Evolutionary conservation across 2,888 invertebrate genomes (phyloP), one percentile per base, ranked within the genome.

Genomic region (Pandemis corylana): DNA sequence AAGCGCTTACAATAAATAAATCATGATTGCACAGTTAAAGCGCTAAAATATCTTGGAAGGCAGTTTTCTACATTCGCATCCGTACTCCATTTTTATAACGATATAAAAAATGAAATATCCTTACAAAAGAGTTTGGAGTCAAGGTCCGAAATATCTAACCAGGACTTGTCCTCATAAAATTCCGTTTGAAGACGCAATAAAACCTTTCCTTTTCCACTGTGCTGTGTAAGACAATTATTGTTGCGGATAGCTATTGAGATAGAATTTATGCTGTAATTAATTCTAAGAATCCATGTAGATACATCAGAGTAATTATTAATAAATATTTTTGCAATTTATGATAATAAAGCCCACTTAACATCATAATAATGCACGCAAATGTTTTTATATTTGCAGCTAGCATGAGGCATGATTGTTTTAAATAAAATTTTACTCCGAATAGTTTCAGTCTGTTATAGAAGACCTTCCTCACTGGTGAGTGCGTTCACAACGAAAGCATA

Each of bases 1-100:
- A 71, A 64, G 44, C 28, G 56, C 28, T 65, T 64, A 44, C 10
- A 59, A 59, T 65, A 71, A 71, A 65, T 53, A 71, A 71, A 65
- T 53, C 44, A 15, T 71, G 44, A 71, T 56, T 56, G 71, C 65
- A 44, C 56, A 56, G 70, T 59, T 65, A 56, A 46, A 12, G 63
- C 36, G 71, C 56, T 44, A 59, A 65, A 65, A 65, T 64, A 36
- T 64, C 41, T 69, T 62, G 36, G 41, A 42, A n/a, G 44, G 64
- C 28, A 7, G 61, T 69, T 61, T 62, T 63, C 20, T 7, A 53
- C 66, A 42, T 44, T 12, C 20, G 7, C 20, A 59, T 68, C 59
- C 59, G 28, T 59, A 59, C 59, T 28, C 7, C 20, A 41, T 61
- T 68, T 68, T 68, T 49, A 68, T 49, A 68, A 61, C 36, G 68